phyloP scores from a whole-genome alignment of 2,888 invertebrate genomes.

The Chromoteleia sp. region DNA sequence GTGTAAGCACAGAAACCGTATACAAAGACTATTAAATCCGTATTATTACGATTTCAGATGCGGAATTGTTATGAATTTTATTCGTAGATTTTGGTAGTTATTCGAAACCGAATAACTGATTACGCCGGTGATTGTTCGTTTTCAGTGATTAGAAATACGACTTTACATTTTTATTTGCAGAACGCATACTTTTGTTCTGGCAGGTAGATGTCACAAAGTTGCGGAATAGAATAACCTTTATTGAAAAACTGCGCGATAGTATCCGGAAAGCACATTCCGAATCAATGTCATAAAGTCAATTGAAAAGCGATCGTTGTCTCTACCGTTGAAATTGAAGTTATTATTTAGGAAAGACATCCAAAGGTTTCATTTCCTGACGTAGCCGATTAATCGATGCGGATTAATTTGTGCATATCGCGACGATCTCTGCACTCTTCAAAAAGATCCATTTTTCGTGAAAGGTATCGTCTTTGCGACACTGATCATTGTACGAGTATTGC shows the following conservation, averaged over 20 bases:
- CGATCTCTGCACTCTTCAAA: no score
- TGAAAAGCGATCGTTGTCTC: slow-evolving; percentile 53
- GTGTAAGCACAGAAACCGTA: no score
- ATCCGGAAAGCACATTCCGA: slow-evolving; percentile 28
- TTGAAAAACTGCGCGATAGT: slow-evolving; percentile 33
- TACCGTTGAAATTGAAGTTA: slow-evolving; percentile 46
- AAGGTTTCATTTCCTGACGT: slow-evolving; percentile 34
- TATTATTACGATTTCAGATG: no score
- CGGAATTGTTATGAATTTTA: no score
- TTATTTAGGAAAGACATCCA: slow-evolving; percentile 48
- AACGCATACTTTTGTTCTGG: neutral
- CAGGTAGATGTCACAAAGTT: slow-evolving; percentile 24
- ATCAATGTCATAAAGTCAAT: slow-evolving; percentile 49
- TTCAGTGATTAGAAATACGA: neutral
- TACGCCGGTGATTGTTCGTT: no score
- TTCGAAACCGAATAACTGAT: no score
- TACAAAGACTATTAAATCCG: no score
- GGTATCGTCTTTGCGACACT: no score
- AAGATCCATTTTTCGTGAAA: no score
- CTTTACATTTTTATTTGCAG: neutral
- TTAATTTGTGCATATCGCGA: slow-evolving; percentile 48
- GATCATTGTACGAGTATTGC: no score
- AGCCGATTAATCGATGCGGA: slow-evolving; percentile 42
- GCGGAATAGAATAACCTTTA: slow-evolving; percentile 18
- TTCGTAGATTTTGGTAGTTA: no score